Percentiles rank a stretch among this genome's conserved stretches.
Evolutionary conservation across 2,888 invertebrate genomes (phyloP).

Genomic region (Mactromeris polynyma): DNA sequence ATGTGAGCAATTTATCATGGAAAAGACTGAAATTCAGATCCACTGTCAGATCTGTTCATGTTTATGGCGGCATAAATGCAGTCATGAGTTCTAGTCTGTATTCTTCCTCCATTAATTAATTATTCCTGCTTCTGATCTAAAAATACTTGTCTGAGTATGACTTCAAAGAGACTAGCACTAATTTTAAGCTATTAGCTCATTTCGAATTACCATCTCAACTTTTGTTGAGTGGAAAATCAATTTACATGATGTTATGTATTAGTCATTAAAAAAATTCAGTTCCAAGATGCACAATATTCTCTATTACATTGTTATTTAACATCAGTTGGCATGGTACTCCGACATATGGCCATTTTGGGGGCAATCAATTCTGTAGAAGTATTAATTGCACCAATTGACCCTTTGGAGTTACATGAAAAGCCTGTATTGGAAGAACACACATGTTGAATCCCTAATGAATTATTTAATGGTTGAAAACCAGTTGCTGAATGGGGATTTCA

Average conservation of each 20-base stretch:
- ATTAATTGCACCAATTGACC: background rate
- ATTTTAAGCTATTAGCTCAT: background rate
- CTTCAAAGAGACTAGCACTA: background rate
- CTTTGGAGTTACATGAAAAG: background rate
- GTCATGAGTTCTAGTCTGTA: background rate
- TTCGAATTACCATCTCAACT: background rate
- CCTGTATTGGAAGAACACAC: background rate
- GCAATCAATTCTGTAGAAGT: background rate
- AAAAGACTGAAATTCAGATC: background rate
- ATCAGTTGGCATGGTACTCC: background rate
- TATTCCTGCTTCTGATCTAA: background rate
- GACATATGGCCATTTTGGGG: background rate
- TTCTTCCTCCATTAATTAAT: background rate
- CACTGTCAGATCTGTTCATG: background rate
- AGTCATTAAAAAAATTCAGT: background rate
- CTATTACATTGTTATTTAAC: background rate
- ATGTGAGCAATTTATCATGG: background rate
- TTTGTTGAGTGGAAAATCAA: background rate
- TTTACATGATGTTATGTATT: background rate
- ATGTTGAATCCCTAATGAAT: background rate
- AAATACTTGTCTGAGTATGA: background rate
- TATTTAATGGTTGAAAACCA: slow-evolving; percentile 11
- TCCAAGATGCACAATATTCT: background rate
- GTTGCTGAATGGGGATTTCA: slow-evolving; percentile 14
- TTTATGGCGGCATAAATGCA: background rate